A percentile compares a stretch with the other conserved stretches of the same genome.
phyloP scores from a whole-genome alignment of 2,113 vertebrate genomes.

The Chiloscyllium plagiosum region DNA sequence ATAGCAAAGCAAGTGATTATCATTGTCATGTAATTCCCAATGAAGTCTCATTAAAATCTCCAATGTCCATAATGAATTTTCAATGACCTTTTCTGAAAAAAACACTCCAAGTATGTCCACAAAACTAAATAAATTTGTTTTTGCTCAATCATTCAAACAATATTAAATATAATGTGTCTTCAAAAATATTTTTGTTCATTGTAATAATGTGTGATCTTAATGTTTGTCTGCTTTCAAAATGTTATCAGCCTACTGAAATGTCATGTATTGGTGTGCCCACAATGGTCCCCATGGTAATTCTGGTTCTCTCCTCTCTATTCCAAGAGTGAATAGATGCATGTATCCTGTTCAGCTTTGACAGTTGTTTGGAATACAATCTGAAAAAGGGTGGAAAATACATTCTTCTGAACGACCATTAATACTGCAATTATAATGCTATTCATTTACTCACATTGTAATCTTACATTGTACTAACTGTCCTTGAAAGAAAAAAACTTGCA shows the following conservation, averaged over 20 bases:
- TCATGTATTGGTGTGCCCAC: too few relatives aligned
- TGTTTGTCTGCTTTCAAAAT: background rate
- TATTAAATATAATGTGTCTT: too few relatives aligned
- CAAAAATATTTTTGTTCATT: too few relatives aligned
- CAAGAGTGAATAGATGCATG: background rate
- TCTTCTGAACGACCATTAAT: background rate
- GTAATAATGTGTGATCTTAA: background rate
- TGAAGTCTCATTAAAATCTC: too few relatives aligned
- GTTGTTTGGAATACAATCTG: background rate
- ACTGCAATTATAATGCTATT: background rate
- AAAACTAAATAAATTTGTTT: too few relatives aligned
- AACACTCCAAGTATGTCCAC: too few relatives aligned
- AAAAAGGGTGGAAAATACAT: background rate
- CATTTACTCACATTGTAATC: background rate
- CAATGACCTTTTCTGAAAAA: too few relatives aligned
- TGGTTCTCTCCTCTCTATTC: background rate
- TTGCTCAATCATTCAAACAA: too few relatives aligned
- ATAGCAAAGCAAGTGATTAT: too few relatives aligned
- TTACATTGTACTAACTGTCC: background rate
- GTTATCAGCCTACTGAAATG: background rate
- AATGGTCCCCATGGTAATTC: background rate
- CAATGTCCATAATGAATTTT: too few relatives aligned
- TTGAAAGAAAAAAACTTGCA: background rate
- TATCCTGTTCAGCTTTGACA: background rate
- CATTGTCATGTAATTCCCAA: too few relatives aligned